Evolutionary conservation across 2,113 vertebrate species (phyloP).

Genomic region (Setophaga petechia): DNA sequence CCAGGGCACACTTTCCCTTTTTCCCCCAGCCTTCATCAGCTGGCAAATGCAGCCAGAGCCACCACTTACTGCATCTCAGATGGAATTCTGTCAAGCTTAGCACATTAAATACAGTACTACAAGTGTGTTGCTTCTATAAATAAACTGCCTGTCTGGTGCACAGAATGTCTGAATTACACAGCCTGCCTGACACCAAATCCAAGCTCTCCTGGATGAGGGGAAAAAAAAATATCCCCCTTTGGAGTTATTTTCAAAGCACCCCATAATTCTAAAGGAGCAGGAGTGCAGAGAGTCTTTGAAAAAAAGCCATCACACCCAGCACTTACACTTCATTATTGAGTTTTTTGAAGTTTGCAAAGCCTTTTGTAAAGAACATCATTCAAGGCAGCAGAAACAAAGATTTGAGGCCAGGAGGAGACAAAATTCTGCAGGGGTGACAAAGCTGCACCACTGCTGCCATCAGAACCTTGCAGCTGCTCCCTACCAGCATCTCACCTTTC

Average conservation of each 20-base stretch:
- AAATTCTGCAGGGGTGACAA: not conserved
- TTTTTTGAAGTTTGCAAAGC: not conserved
- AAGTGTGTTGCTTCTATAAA: not conserved
- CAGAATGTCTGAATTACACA: not conserved
- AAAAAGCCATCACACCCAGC: not conserved
- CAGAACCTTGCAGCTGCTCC: not conserved
- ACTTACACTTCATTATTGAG: not conserved
- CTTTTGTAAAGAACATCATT: not conserved
- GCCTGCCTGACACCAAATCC: not conserved
- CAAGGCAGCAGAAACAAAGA: not conserved
- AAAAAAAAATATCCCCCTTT: not conserved
- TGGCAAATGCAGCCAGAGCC: not conserved
- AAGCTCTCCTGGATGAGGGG: not conserved
- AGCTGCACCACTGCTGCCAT: not conserved
- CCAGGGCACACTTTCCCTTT: not conserved
- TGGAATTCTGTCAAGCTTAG: conserved; percentile 29
- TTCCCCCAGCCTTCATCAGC: not conserved
- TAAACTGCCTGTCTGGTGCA: not conserved
- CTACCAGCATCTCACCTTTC: not conserved
- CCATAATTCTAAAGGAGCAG: not conserved
- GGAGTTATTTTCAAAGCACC: not conserved
- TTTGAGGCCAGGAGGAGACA: not conserved
- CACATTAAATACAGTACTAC: not conserved
- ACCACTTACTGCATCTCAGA: not conserved
- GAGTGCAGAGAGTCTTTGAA: not conserved